phyloP scores from a whole-genome alignment of 2,797 vertebrate species.

The Phoeniculus purpureus region DNA sequence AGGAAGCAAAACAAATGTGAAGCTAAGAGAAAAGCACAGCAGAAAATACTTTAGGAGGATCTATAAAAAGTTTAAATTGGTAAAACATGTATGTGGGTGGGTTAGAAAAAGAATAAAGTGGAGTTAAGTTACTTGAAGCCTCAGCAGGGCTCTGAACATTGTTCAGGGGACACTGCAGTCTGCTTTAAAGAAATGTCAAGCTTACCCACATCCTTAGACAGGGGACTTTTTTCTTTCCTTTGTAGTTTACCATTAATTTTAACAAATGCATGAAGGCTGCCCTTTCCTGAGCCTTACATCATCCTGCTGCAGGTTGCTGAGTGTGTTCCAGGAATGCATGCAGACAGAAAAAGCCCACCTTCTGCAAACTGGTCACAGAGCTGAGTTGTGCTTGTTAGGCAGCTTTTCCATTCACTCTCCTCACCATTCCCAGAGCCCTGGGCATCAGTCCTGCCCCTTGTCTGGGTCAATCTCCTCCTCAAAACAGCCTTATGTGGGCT shows the following conservation, averaged over 20 bases:
- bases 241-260: not conserved
- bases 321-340: not conserved
- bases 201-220: slow-evolving; percentile 41
- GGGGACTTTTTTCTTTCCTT: slow-evolving; percentile 9
- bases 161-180: not conserved
- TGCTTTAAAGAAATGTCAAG: slow-evolving; percentile 50
- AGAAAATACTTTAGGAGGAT: slow-evolving; percentile 22
- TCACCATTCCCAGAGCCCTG: not conserved
- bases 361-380: not conserved
- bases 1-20: not conserved
- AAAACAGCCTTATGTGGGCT: not conserved
- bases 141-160: slow-evolving; percentile 31
- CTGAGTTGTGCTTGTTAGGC: not conserved
- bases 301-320: not conserved
- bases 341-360: slow-evolving; percentile 3
- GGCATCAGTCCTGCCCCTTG: not conserved
- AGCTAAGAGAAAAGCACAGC: not conserved
- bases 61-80: slow-evolving; percentile 60
- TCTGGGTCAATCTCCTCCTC: not conserved
- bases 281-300: not conserved
- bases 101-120: slow-evolving; percentile 40
- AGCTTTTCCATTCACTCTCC: not conserved
- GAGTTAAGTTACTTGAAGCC: slow-evolving; percentile 35
- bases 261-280: not conserved
- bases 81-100: slow-evolving; percentile 50